These are phyloP conservation scores for Anodontia alba DNA, from an alignment of 2,888 invertebrate species.

Conservation along the genomic window DNA sequence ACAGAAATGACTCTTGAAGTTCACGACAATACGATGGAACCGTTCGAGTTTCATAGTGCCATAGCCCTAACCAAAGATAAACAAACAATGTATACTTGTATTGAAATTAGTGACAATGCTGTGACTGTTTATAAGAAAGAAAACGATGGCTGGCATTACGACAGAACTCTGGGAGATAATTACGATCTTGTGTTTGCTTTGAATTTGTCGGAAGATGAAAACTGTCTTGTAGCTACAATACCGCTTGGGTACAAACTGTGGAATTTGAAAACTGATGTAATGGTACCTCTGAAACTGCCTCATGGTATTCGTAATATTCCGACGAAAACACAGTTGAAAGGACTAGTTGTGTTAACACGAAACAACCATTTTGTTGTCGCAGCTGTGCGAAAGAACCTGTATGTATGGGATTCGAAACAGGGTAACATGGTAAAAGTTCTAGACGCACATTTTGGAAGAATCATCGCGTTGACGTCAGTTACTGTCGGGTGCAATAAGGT, in stretches of 20 bases:
- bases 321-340: conserved; percentile 95
- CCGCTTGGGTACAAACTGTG: conserved; percentile 84
- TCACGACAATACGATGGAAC: conserved; percentile 75
- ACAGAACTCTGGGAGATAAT: conserved; percentile 81
- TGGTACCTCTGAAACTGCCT: conserved; percentile 80
- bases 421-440: conserved; percentile 94
- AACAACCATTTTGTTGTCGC: conserved; percentile 96
- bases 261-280: conserved; percentile 82
- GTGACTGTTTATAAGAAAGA: conserved; percentile 80
- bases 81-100: conserved; percentile 81
- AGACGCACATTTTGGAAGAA: conserved; percentile 98
- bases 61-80: conserved; percentile 79
- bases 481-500: conserved; percentile 89
- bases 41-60: conserved; percentile 84
- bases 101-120: conserved; percentile 83
- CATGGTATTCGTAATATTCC: conserved; percentile 95
- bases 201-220: conserved; percentile 92
- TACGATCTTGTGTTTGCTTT: conserved; percentile 85
- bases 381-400: conserved; percentile 96
- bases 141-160: conserved; percentile 78
- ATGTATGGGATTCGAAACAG: conserved; percentile 95
- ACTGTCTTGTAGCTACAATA: conserved; percentile 90
- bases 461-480: conserved; percentile 95
- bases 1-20: conserved; percentile 82
- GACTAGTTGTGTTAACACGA: conserved; percentile 96